phyloP scores from a whole-genome alignment of 2,113 vertebrate genomes.

The Brachirus orientalis region DNA sequence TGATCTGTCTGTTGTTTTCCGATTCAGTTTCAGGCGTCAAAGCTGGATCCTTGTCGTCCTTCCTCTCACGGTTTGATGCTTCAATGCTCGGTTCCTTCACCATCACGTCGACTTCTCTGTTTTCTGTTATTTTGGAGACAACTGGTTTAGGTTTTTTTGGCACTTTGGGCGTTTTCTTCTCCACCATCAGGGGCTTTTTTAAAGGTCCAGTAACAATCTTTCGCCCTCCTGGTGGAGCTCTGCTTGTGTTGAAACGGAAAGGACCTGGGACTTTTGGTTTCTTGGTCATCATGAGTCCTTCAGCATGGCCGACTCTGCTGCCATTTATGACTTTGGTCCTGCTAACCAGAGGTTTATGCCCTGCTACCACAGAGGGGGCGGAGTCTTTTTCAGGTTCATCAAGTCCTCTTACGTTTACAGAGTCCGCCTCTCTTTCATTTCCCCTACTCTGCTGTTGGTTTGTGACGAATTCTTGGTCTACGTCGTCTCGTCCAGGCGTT shows the following conservation, averaged over 20 bases:
- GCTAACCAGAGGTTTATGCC: constrained; percentile 36
- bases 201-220: constrained; percentile 8
- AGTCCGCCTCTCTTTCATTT: neutral
- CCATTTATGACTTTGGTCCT: constrained; percentile 19
- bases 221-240: constrained; percentile 15
- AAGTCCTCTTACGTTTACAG: constrained; percentile 7
- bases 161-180: neutral
- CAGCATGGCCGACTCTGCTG: constrained; percentile 17
- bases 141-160: constrained; percentile 21
- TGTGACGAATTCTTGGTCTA: constrained; percentile 6
- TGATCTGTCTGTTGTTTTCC: constrained; percentile 18
- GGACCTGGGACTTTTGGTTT: constrained; percentile 26
- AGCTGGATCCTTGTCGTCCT: constrained; percentile 2
- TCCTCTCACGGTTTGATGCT: constrained; percentile 1
- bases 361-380: constrained; percentile 2
- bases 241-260: constrained; percentile 52
- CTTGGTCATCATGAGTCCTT: constrained; percentile 13
- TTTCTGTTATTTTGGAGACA: neutral
- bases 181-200: too few relatives aligned
- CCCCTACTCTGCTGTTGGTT: constrained; percentile 12
- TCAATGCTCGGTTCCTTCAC: neutral
- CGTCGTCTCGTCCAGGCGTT: constrained; percentile 18
- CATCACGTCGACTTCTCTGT: constrained; percentile 17
- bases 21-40: constrained; percentile 19
- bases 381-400: neutral